Evolutionary conservation across 2,113 vertebrate species (phyloP), one percentile per base, ranked within the genome.

Genomic region (Pongo pygmaeus): DNA sequence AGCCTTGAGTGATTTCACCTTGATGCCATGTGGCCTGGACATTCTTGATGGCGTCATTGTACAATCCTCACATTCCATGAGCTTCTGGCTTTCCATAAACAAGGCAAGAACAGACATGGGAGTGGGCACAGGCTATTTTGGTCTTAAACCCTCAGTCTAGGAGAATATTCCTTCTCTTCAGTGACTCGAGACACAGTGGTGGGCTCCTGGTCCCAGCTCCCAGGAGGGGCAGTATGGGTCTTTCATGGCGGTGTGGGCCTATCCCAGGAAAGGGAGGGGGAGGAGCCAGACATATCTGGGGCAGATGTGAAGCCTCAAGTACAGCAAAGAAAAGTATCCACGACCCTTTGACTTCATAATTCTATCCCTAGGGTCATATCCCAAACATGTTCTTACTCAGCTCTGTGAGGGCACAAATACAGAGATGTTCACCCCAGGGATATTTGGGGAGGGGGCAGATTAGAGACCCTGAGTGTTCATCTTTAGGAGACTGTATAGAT

Each of bases 81-180:
- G 72, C 30, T 97, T 97, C 94, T 93, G 88, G 52, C 91, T 96
- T 97, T 70, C 90, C 77, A 93, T 77, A 95, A 95, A 91, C 86
- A 96, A 74, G 64, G 55, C 84, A 96, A 80, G 2, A 80, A 35
- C 87, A 96, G n/a, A 95, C 74, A 89, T 89, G 83, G 43, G 64
- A 80, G 52, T 85, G 72, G 35, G 79, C 55, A 74, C 22, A 70
- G 17, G 57, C 80, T 94, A 89, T 91, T 97, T 88, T 79, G 27
- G 18, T 93, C 75, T 85, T 87, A 90, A 94, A 89, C 14, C 32
- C 74, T 79, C 43, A 16, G 50, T 91, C 48, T 70, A 40, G 64
- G 43, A 94, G 18, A 75, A 88, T 6, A 11, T 59, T 93, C 77
- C 30, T 87, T 48, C 30, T 70, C 69, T 92, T 57, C 64, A 83